phyloP scores from a whole-genome alignment of 2,113 vertebrate genomes.

The Mirounga angustirostris region DNA sequence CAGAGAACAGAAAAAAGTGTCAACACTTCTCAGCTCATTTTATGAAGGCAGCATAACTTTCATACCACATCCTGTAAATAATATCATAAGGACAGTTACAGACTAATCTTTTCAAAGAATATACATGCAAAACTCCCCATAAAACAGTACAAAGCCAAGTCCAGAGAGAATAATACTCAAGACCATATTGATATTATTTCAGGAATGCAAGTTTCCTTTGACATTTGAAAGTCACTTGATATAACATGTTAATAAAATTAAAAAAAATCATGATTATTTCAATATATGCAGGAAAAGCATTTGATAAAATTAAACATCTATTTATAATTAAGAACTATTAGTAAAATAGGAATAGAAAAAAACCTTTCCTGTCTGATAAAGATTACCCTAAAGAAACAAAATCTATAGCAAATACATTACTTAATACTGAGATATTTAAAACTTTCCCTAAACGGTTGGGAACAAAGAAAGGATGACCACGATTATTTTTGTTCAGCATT shows the following conservation, averaged over 20 bases:
- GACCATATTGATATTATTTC: not conserved
- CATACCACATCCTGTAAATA: not conserved
- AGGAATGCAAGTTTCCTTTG: not conserved
- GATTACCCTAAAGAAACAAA: not conserved
- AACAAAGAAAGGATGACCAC: not conserved
- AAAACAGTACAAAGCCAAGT: not conserved
- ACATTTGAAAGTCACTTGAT: not conserved
- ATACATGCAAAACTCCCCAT: not conserved
- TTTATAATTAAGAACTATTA: not conserved
- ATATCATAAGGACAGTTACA: not conserved
- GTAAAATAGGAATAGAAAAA: not conserved
- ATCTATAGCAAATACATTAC: not conserved
- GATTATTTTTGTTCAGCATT: not conserved
- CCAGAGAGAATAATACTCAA: not conserved
- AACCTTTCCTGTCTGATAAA: not conserved
- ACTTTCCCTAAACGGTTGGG: not conserved
- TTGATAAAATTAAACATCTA: not conserved
- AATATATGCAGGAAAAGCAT: not conserved
- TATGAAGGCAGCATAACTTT: not conserved
- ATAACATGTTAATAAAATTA: not conserved
- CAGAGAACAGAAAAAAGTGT: not conserved
- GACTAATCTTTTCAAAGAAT: not conserved
- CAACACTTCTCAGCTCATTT: not conserved
- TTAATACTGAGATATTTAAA: not conserved
- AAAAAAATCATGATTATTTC: not conserved